A percentile compares a stretch with the other conserved stretches of the same genome.
phyloP scores from a whole-genome alignment of 2,113 vertebrate genomes.

The Microcebus griseorufus region DNA sequence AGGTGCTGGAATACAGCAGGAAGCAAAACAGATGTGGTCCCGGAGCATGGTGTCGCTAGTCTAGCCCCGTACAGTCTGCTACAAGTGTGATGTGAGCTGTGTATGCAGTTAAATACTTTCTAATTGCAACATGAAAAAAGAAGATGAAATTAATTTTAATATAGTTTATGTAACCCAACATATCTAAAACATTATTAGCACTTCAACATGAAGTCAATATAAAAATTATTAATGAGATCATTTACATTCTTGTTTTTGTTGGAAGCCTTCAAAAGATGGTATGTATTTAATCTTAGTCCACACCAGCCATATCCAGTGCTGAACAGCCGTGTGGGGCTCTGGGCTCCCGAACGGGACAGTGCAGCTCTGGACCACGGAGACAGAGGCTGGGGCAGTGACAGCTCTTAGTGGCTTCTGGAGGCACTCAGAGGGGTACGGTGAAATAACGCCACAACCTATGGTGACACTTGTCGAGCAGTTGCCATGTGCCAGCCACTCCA shows the following conservation, averaged over 20 bases:
- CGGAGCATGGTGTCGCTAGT: rapidly evolving
- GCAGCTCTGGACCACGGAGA: not conserved
- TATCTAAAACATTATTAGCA: not conserved
- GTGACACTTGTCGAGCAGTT: not conserved
- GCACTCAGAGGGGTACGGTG: not conserved
- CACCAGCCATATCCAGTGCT: rapidly evolving
- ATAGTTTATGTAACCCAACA: not conserved
- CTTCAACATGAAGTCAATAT: not conserved
- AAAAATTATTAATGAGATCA: not conserved
- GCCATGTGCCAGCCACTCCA: not conserved
- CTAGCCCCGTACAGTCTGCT: rapidly evolving
- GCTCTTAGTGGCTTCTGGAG: not conserved
- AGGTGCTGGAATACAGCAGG: not conserved
- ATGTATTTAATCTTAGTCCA: rapidly evolving
- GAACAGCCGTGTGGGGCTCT: rapidly evolving
- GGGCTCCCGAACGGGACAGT: rapidly evolving
- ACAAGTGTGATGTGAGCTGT: not conserved
- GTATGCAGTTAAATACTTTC: not conserved
- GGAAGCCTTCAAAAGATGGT: not conserved
- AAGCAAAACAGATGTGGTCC: not conserved
- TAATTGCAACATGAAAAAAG: not conserved
- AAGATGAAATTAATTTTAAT: not conserved
- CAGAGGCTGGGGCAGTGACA: rapidly evolving
- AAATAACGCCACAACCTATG: not conserved
- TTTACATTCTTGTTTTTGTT: not conserved